A percentile compares a stretch with the other conserved stretches of the same genome.
Conservation (phyloP, 2,113 vertebrate genomes). For the Gasterosteus aculeatus region DNA sequence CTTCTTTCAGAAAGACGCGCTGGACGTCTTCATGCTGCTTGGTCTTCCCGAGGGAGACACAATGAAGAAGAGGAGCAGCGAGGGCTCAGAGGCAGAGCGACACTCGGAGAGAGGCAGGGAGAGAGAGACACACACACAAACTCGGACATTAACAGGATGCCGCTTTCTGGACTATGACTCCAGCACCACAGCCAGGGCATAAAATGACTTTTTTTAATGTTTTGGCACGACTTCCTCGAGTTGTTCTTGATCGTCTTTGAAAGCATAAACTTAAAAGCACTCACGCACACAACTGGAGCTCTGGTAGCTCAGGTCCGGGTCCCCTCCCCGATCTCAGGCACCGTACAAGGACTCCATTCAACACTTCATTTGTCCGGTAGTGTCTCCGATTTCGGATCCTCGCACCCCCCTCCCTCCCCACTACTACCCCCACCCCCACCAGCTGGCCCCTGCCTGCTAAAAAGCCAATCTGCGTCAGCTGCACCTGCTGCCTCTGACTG, state of each 20-base stretch:
- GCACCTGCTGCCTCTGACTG: conserved; percentile 78
- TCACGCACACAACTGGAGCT: conserved; percentile 31
- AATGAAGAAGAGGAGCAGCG: conserved; percentile 36
- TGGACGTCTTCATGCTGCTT: conserved; percentile 48
- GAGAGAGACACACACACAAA: not conserved
- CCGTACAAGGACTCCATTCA: conserved; percentile 8
- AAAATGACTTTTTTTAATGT: not conserved
- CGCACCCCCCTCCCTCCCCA: conserved; percentile 10
- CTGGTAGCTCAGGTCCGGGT: conserved; percentile 25
- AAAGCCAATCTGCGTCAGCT: conserved; percentile 75
- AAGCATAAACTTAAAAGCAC: conserved; percentile 14
- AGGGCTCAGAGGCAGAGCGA: conserved; percentile 27
- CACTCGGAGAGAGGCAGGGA: not conserved
- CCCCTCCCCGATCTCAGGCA: conserved; percentile 35
- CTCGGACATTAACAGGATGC: not conserved
- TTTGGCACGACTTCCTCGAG: not conserved
- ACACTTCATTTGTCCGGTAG: conserved; percentile 9
- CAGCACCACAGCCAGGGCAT: not conserved
- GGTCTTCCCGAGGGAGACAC: conserved; percentile 27
- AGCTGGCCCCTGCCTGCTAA: conserved; percentile 62
- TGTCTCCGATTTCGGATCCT: conserved; percentile 43
- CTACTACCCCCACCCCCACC: conserved; percentile 20
- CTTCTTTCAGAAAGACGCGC: conserved; percentile 31
- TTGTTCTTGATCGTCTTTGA: not conserved
- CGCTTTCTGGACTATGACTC: not conserved